Base-by-base conservation (phyloP, 2,113 vertebrate genomes). In the Tragelaphus strepsiceros region DNA sequence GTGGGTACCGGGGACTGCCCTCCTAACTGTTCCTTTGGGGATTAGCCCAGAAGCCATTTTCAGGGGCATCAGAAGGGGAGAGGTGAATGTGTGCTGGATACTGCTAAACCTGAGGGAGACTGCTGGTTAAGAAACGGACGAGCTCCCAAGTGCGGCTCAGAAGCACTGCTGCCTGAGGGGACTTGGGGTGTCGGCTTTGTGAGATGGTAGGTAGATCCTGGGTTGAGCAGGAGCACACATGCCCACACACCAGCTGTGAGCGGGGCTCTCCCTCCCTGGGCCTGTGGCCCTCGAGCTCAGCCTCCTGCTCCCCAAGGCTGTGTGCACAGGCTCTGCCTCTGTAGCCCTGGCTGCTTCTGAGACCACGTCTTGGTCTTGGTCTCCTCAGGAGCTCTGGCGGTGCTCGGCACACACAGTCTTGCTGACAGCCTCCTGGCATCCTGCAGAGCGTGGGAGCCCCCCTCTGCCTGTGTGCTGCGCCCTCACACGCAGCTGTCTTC, bases 161-260 rank as follows among this genome's bases (percentile, higher is more conserved):
- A 35, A 10, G 21, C 4, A 11, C 11, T 4, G n/a, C 77, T 43
- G 32, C 26, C 39, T 1, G 17, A 13, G 58, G 35, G 30, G 30
- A 10, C 53, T 6, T 1, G 2, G 15, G 15, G 3, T 5, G 12
- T 22, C 14, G 2, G 54, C 9, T 1, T 17, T 8, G 21, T 26
- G 15, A 28, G 64, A 5, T 1, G 35, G 22, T 30, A 24, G 24
- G 24, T 1, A 1, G 30, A 5, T 15, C 4, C 0, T 0, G 21
- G 13, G 26, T 7, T 6, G 28, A 56, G 30, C 32, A n/a, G 28
- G 51, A n/a, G 14, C 84, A 58, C 59, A 14, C 8, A 0, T 9
- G 13, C 13, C 28, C 32, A n/a, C 5, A 1, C 58, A 6, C 35
- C 24, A 1, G 2, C 19, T 21, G 59, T 24, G 80, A 15, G 1